These are phyloP conservation scores for Philopedon plagiatum DNA, from an alignment of 2,888 invertebrate species.

Conservation along the genomic window DNA sequence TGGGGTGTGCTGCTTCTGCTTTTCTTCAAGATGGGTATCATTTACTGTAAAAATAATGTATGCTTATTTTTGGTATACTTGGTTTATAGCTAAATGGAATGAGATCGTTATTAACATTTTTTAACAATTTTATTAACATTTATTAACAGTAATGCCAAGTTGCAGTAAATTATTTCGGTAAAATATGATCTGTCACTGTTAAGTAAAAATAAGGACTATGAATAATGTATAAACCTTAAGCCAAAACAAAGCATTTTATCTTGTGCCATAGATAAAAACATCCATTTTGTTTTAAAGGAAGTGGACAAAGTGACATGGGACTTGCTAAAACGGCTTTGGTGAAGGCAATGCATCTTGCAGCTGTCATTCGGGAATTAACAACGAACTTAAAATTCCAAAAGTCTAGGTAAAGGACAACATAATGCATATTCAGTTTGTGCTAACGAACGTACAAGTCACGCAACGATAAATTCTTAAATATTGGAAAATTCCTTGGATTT, in stretches of 20 bases:
- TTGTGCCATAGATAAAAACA: slow-evolving; percentile 45
- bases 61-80: neutral
- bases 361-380: slow-evolving; percentile 61
- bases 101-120: too few species aligned
- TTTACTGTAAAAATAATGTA: neutral
- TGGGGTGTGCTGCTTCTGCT: slow-evolving; percentile 11
- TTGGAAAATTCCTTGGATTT: slow-evolving; percentile 56
- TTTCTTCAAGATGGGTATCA: neutral
- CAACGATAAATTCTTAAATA: slow-evolving; percentile 59
- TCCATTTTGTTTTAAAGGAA: slow-evolving; percentile 48
- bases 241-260: slow-evolving; percentile 45
- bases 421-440: slow-evolving; percentile 57
- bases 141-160: neutral
- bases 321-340: slow-evolving; percentile 58
- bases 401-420: slow-evolving; percentile 56
- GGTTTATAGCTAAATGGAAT: too few species aligned
- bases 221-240: slow-evolving; percentile 45
- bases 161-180: slow-evolving; percentile 3
- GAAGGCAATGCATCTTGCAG: slow-evolving; percentile 62
- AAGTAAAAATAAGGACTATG: slow-evolving; percentile 24
- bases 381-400: slow-evolving; percentile 58
- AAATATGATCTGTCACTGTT: neutral
- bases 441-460: slow-evolving; percentile 53
- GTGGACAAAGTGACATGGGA: slow-evolving; percentile 57
- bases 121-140: too few species aligned